phyloP scores from a whole-genome alignment of 1,140 invertebrate genomes.

The Hypothenemus hampei region DNA sequence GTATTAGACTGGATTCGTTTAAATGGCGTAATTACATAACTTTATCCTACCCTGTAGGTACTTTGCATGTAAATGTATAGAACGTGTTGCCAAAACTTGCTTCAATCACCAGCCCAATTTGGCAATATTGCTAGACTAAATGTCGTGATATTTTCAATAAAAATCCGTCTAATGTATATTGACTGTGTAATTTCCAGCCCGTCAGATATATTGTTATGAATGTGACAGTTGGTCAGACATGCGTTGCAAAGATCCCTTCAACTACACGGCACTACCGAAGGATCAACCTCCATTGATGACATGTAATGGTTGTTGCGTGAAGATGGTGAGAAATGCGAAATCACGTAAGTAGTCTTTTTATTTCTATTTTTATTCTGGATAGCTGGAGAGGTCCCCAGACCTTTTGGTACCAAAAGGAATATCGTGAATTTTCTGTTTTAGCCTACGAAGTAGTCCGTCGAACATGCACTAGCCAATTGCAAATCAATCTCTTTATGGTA shows the following conservation, averaged over 20 bases:
- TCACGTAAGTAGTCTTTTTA: slow-evolving; percentile 63
- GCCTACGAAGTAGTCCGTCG: slow-evolving; percentile 82
- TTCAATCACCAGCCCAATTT: too few relatives aligned
- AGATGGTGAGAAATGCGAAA: slow-evolving; percentile 86
- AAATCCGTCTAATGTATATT: too few relatives aligned
- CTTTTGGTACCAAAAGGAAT: too few relatives aligned
- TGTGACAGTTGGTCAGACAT: slow-evolving; percentile 87
- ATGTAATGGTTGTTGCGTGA: slow-evolving; percentile 90
- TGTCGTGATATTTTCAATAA: too few relatives aligned
- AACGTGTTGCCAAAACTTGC: too few relatives aligned
- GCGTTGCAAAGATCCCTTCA: slow-evolving; percentile 87
- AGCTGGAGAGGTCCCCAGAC: too few relatives aligned
- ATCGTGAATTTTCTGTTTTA: too few relatives aligned
- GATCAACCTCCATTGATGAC: slow-evolving; percentile 79
- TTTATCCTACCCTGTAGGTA: too few relatives aligned
- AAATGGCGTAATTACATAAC: too few relatives aligned
- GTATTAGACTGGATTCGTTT: too few relatives aligned
- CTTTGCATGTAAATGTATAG: too few relatives aligned
- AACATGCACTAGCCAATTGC: slow-evolving; percentile 86
- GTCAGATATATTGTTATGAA: slow-evolving; percentile 87
- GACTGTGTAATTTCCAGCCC: slow-evolving; percentile 52
- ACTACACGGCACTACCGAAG: slow-evolving; percentile 78
- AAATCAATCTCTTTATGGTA: slow-evolving; percentile 96
- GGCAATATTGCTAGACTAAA: too few relatives aligned
- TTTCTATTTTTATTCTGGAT: not conserved